Base-by-base conservation (phyloP, 2,113 vertebrate species). In the Protobothrops flavoviridis region DNA sequence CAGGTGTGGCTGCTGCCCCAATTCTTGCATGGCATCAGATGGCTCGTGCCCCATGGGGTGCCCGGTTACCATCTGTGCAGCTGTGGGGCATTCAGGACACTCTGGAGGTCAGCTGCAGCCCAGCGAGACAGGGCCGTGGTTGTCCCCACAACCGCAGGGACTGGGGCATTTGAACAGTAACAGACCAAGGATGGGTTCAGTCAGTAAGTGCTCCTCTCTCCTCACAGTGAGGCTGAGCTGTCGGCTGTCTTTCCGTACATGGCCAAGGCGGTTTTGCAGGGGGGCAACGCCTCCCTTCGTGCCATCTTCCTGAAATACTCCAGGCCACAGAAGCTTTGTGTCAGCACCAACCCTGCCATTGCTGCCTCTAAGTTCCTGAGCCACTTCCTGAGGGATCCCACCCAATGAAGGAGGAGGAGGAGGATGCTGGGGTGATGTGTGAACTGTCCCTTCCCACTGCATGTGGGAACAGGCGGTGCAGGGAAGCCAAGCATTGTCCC, bases 231-330 rank as follows among this genome's bases (percentile, higher is more conserved):
- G 43, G 59, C 96, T 0, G 95, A 96, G 64, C 94, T 98, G 93
- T 94, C 95, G 59, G 95, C 86, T 48, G 97, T 98, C 6, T 97
- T 98, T 95, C 96, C 95, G 2, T 97, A 97, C 85, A 97, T 98
- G 96, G 97, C 97, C 9, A 89, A 56, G 26, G 96, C 97, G 1
- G 98, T 98, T 15, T 96, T 98, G 11, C 95, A 91, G n/a, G 97
- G 97, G n/a, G 96, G 97, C 2, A 90, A 74, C 0, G 85, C 94
- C 0, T 97, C 98, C n/a, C 97, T 95, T 3, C 97, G 96, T 0
- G 97, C 98, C 0, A 96, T 97, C 91, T 99, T 98, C 93, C 94
- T 98, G 39, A 99, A 99, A 94, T 98, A 98, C 93, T 98, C 98
- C 10, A 96, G 97, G 55, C 95, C 97, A 48, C 97, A 98, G 91